phyloP scores from a whole-genome alignment of 2,888 invertebrate species.

The Phlogophora meticulosa region DNA sequence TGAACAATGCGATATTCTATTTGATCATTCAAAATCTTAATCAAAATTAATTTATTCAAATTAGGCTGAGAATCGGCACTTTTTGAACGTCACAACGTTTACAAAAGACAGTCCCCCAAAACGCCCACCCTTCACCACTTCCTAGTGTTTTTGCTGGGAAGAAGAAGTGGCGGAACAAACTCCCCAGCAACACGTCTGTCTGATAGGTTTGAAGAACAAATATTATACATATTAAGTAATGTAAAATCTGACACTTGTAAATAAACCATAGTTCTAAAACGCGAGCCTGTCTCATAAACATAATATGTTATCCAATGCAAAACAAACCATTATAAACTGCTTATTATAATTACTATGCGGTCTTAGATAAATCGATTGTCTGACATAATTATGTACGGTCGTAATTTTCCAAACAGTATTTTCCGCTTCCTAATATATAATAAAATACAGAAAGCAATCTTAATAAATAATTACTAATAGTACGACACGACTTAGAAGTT shows the following conservation, averaged over 20 bases:
- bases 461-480: slow-evolving; percentile 15
- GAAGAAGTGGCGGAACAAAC: too few relatives aligned
- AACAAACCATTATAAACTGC: background rate
- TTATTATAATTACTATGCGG: slow-evolving; percentile 1
- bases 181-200: too few relatives aligned
- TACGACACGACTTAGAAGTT: slow-evolving; percentile 5
- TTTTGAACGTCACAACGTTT: too few relatives aligned
- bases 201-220: too few relatives aligned
- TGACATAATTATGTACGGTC: slow-evolving; percentile 8
- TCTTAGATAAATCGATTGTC: slow-evolving; percentile 12
- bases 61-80: too few relatives aligned
- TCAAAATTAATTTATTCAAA: too few relatives aligned
- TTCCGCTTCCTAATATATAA: slow-evolving; percentile 15
- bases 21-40: too few relatives aligned
- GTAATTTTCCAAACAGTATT: slow-evolving; percentile 20
- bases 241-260: background rate
- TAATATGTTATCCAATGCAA: background rate
- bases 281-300: background rate
- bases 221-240: background rate
- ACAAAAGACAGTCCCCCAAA: too few relatives aligned
- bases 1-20: too few relatives aligned
- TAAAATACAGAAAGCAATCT: slow-evolving; percentile 18
- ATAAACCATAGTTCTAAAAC: background rate
- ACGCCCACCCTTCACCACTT: too few relatives aligned
- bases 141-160: too few relatives aligned